phyloP scores from a whole-genome alignment of 2,113 vertebrate genomes.

The Semnornis frantzii region DNA sequence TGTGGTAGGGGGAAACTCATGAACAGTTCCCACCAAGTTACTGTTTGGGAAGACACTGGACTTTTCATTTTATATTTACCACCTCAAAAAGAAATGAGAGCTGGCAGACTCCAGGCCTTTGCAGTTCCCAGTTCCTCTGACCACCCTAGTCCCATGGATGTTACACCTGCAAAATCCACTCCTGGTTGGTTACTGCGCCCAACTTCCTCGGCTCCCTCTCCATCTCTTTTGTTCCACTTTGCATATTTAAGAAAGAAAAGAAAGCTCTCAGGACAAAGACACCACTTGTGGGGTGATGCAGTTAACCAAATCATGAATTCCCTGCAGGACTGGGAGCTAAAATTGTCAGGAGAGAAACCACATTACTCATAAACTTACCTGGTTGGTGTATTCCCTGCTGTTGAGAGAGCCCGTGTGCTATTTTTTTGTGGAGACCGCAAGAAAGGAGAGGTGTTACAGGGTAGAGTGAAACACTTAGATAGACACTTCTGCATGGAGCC shows the following conservation, averaged over 20 bases:
- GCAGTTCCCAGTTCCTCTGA: not conserved
- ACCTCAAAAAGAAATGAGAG: not conserved
- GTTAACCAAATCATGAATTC: not conserved
- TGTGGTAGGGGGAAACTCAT: not conserved
- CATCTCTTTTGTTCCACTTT: not conserved
- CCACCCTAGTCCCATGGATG: rapidly evolving
- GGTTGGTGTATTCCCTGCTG: not conserved
- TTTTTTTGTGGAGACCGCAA: not conserved
- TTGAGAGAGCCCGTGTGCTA: not conserved
- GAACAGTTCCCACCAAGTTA: not conserved
- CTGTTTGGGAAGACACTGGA: not conserved
- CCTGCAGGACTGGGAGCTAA: not conserved
- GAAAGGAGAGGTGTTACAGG: not conserved
- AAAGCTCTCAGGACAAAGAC: not conserved
- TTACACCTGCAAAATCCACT: rapidly evolving
- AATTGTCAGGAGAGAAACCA: not conserved
- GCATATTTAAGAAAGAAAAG: not conserved
- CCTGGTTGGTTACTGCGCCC: not conserved
- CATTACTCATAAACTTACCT: not conserved
- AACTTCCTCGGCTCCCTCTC: not conserved
- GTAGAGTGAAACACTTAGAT: not conserved
- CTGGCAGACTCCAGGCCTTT: not conserved
- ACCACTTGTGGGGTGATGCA: rapidly evolving
- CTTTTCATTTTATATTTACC: not conserved
- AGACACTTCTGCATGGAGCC: not conserved